phyloP scores from a whole-genome alignment of 2,888 invertebrate genomes.

The Epirrhoe tristata region DNA sequence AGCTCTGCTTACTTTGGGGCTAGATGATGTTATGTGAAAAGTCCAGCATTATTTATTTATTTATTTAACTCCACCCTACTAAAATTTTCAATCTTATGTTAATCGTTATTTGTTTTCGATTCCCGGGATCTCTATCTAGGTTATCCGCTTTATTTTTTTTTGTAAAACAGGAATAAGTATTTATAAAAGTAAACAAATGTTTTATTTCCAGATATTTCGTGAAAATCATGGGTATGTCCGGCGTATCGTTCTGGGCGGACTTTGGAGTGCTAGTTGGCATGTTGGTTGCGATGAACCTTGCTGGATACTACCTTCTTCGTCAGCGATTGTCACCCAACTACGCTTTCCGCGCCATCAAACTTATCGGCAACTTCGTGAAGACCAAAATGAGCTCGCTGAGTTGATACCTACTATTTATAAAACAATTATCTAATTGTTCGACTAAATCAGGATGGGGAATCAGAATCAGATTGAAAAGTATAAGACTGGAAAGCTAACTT shows the following conservation, averaged over 20 bases:
- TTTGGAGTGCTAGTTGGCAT: slow-evolving; percentile 86
- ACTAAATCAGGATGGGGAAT: slow-evolving; percentile 1
- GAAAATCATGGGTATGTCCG: slow-evolving; percentile 90
- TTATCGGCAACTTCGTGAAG: slow-evolving; percentile 89
- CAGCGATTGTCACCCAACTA: slow-evolving; percentile 89
- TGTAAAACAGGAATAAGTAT: too few relatives aligned
- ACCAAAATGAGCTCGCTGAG: slow-evolving; percentile 80
- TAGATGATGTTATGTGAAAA: too few relatives aligned
- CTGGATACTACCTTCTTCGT: slow-evolving; percentile 90
- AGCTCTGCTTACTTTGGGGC: too few relatives aligned
- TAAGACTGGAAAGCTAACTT: slow-evolving; percentile 27
- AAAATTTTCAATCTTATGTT: too few relatives aligned
- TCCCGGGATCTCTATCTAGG: too few relatives aligned
- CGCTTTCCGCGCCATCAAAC: slow-evolving; percentile 89
- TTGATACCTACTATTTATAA: slow-evolving; percentile 7
- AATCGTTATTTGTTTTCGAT: too few relatives aligned
- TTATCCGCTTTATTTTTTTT: too few relatives aligned
- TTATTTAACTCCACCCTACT: too few relatives aligned
- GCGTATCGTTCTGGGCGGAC: slow-evolving; percentile 88
- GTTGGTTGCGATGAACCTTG: slow-evolving; percentile 87
- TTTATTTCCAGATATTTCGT: slow-evolving; percentile 88
- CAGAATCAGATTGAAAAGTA: slow-evolving; percentile 13
- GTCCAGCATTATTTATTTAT: too few relatives aligned
- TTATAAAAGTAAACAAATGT: too few relatives aligned
- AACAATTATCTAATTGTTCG: slow-evolving; percentile 1